Evolutionary conservation across 2,797 vertebrate genomes (phyloP).

Genomic region (Malacoctenus gilli): DNA sequence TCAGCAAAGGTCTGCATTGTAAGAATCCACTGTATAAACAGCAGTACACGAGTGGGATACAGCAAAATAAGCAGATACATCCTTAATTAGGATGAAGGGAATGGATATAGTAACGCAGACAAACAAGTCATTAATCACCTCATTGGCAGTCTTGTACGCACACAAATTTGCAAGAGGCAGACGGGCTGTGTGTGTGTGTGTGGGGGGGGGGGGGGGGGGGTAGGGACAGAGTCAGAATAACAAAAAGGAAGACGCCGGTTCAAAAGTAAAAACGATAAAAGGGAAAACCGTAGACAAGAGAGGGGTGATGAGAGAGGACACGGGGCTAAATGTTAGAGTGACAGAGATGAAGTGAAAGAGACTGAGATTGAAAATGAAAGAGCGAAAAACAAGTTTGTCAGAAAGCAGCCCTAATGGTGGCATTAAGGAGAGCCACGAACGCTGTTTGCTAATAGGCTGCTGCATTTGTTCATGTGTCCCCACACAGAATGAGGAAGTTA

Average conservation of each 20-base stretch:
- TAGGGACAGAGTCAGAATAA: slow-evolving; percentile 3
- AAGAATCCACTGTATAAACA: slow-evolving; percentile 53
- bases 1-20: slow-evolving; percentile 38
- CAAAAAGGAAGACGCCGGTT: slow-evolving; percentile 14
- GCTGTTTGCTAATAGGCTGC: slow-evolving; percentile 10
- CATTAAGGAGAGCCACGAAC: slow-evolving; percentile 5
- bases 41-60: slow-evolving; percentile 17
- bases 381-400: not conserved
- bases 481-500: slow-evolving; percentile 39
- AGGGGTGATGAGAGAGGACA: slow-evolving; percentile 4
- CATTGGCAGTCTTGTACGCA: slow-evolving; percentile 33
- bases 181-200: slow-evolving; percentile 4
- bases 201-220: slow-evolving; percentile 1
- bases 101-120: slow-evolving; percentile 43
- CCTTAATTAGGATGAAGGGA: slow-evolving; percentile 60
- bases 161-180: slow-evolving; percentile 24
- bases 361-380: not conserved
- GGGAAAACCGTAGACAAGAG: not conserved
- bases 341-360: not conserved
- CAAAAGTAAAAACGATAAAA: not conserved
- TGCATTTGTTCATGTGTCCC: slow-evolving; percentile 34
- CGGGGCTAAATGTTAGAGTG: slow-evolving; percentile 7
- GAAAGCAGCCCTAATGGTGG: slow-evolving; percentile 1
- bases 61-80: slow-evolving; percentile 63
- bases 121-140: slow-evolving; percentile 65